phyloP scores from a whole-genome alignment of 2,888 invertebrate genomes.

The Drosophila merina region DNA sequence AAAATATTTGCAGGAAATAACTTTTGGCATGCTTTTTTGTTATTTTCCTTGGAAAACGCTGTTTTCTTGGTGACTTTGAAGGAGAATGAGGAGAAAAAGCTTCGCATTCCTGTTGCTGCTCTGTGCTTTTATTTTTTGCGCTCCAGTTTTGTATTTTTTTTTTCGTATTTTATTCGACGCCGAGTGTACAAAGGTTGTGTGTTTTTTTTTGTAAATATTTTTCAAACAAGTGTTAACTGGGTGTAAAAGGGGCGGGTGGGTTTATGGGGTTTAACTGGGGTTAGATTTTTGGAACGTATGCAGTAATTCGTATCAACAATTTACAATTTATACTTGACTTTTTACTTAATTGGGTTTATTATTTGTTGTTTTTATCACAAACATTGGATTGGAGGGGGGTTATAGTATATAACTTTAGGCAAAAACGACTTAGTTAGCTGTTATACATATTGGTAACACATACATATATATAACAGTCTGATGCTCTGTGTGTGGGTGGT shows the following conservation, averaged over 20 bases:
- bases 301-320: constrained; percentile 23
- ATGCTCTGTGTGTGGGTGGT: constrained; percentile 25
- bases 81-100: constrained; percentile 10
- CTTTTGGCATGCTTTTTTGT: constrained; percentile 9
- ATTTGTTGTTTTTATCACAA: constrained; percentile 16
- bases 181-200: background rate
- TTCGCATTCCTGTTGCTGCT: constrained; percentile 28
- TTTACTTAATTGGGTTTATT: constrained; percentile 9
- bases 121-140: constrained; percentile 9
- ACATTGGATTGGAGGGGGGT: constrained; percentile 9
- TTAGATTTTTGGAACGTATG: constrained; percentile 16
- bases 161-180: background rate
- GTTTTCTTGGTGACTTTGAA: background rate
- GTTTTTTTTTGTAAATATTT: background rate
- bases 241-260: constrained; percentile 6
- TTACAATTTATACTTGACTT: constrained; percentile 30
- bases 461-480: constrained; percentile 33
- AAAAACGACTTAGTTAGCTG: constrained; percentile 35
- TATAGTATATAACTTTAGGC: constrained; percentile 30
- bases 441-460: constrained; percentile 25
- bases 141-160: background rate
- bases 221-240: background rate
- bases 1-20: constrained; percentile 1
- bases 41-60: background rate
- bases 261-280: constrained; percentile 21